Evolutionary conservation across 2,888 invertebrate genomes (phyloP), one percentile per base, ranked within the genome.

Genomic region (Tuta absoluta): DNA sequence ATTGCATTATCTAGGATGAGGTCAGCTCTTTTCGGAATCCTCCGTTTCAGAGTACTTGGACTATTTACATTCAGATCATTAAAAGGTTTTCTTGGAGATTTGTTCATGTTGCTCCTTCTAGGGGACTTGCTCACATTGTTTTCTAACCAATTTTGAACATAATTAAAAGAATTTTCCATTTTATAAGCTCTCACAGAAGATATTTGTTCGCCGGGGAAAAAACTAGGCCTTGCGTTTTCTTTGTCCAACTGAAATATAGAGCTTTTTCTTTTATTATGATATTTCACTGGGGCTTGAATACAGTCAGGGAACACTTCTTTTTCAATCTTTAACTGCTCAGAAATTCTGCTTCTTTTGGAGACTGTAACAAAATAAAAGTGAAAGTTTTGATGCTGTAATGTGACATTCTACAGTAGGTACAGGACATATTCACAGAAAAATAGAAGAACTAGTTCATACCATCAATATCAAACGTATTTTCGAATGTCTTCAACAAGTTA

Each of bases 241-340:
- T 86, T 86, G 62, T 72, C 72, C 65, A 69, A 69, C 3, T 67
- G 72, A 51, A 23, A 28, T 57, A 69, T 73, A n/a, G 69, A 68
- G 69, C 80, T 82, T 77, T 82, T 90, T 64, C 83, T 83, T 75
- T 85, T 90, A 70, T 91, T 91, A 66, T 65, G 79, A 75, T 91
- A 91, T 70, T 85, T 89, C 23, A 69, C 64, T 57, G 84, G 83
- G 66, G 88, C 91, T 79, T 91, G 89, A 69, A 91, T 89, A 68
- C 88, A 87, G 72, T 84, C 73, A 65, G 91, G 90, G 67, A 91
- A 91, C n/a, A 90, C 4, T 68, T 86, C 78, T 70, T 83, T 89
- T 77, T 91, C 91, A 58, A 81, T 68, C 75, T 82, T 86, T 58
- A 86, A 71, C 66, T 85, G 81, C 65, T 89, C 86, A 62, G 86